A percentile compares a stretch with the other conserved stretches of the same genome.
These are phyloP conservation scores for Lagorchestes hirsutus DNA, from an alignment of 2,797 vertebrate species.

Conservation along the genomic window DNA sequence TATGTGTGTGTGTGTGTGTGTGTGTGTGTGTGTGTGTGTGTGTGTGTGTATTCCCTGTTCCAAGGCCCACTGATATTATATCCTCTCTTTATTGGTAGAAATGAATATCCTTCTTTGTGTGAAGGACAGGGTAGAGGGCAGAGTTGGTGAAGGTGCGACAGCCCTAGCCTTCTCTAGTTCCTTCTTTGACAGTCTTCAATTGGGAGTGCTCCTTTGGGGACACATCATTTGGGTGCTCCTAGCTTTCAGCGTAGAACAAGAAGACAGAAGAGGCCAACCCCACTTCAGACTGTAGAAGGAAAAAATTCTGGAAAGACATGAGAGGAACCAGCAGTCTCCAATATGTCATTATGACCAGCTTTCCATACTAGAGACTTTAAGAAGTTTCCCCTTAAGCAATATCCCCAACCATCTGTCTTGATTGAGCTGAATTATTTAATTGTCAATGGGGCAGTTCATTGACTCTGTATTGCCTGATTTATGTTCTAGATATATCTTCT, in stretches of 20 bases:
- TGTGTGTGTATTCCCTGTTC: neutral
- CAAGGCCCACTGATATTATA: neutral
- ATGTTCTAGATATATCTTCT: neutral
- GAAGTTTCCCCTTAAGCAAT: neutral
- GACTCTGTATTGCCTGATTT: neutral
- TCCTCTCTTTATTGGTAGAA: neutral
- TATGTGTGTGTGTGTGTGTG: neutral
- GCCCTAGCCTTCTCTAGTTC: neutral
- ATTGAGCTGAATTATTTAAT: neutral
- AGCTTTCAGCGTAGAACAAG: neutral
- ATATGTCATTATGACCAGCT: neutral
- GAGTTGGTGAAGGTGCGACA: neutral
- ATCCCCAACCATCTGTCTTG: neutral
- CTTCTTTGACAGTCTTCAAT: neutral
- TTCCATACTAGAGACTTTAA: neutral
- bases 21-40: neutral
- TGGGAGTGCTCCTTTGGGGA: neutral
- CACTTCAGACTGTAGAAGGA: neutral
- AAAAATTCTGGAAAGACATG: neutral
- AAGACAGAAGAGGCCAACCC: neutral
- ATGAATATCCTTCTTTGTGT: neutral
- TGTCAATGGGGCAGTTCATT: neutral
- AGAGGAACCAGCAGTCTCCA: neutral
- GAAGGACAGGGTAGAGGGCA: neutral
- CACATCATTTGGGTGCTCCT: neutral